A percentile compares a stretch with the other conserved stretches of the same genome.
These are phyloP conservation scores for Herpetotheres cachinnans DNA, from an alignment of 2,113 vertebrate species.

Conservation along the genomic window DNA sequence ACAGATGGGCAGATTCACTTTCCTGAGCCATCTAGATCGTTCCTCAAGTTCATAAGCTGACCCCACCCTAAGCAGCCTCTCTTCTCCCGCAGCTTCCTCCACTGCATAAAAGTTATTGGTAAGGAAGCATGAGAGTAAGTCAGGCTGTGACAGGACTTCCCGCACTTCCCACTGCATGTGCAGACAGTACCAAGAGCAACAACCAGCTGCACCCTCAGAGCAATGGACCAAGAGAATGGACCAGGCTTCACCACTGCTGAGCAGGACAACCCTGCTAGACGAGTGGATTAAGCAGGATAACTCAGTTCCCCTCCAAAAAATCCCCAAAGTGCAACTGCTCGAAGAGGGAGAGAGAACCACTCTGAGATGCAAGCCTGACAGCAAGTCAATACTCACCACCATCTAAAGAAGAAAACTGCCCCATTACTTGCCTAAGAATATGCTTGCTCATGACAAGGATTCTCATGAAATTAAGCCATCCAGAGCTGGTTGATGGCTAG, in stretches of 20 bases:
- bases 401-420: not conserved
- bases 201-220: not conserved
- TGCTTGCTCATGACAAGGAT: not conserved
- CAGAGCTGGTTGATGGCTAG: not conserved
- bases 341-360: not conserved
- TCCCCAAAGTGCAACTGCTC: not conserved
- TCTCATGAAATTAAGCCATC: not conserved
- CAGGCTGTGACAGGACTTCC: not conserved
- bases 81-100: not conserved
- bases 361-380: not conserved
- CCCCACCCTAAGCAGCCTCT: not conserved
- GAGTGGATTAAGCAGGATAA: not conserved
- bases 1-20: not conserved
- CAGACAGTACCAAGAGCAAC: not conserved
- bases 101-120: not conserved
- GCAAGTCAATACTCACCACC: not conserved
- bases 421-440: not conserved
- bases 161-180: not conserved
- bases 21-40: not conserved
- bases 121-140: not conserved
- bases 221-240: not conserved
- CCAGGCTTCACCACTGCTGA: not conserved
- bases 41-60: not conserved
- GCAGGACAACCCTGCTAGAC: not conserved
- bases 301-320: not conserved